Conservation (phyloP, 2,888 invertebrate species). For the Meandrusa payeni region DNA sequence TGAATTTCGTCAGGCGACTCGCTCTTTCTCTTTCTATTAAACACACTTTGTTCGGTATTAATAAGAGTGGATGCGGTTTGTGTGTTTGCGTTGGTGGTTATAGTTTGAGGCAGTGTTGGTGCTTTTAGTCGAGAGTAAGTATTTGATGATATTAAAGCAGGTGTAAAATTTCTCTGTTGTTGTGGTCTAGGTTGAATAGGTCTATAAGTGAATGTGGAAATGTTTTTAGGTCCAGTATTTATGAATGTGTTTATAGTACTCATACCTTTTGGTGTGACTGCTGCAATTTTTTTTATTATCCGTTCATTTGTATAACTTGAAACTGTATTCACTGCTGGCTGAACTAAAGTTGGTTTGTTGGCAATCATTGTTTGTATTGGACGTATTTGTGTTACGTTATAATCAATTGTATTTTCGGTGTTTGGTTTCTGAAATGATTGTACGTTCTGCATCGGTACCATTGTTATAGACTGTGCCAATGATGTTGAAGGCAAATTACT, state of each 20-base stretch:
- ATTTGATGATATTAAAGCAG: conserved; percentile 25
- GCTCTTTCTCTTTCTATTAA: conserved; percentile 59
- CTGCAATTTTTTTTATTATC: conserved; percentile 30
- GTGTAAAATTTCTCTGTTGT: conserved; percentile 28
- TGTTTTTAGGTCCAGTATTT: conserved; percentile 35
- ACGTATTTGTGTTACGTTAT: conserved; percentile 27
- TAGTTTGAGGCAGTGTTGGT: conserved; percentile 19
- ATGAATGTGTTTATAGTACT: conserved; percentile 32
- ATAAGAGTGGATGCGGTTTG: conserved; percentile 25
- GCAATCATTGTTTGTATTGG: conserved; percentile 25
- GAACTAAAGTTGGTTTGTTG: conserved; percentile 5
- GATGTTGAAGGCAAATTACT: conserved; percentile 11
- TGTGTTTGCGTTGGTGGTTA: conserved; percentile 18
- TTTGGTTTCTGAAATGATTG: conserved; percentile 25
- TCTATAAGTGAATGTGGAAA: conserved; percentile 44
- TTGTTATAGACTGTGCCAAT: conserved; percentile 38
- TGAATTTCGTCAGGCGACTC: conserved; percentile 61
- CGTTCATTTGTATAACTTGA: conserved; percentile 19
- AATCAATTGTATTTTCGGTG: conserved; percentile 21
- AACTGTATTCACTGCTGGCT: conserved; percentile 3
- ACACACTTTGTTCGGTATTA: conserved; percentile 30
- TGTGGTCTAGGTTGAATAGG: conserved; percentile 57
- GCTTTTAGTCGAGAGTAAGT: conserved; percentile 5
- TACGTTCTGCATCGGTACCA: conserved; percentile 39
- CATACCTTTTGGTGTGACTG: conserved; percentile 27